phyloP scores from a whole-genome alignment of 1,140 invertebrate genomes.

The Protaetia brevitarsis region DNA sequence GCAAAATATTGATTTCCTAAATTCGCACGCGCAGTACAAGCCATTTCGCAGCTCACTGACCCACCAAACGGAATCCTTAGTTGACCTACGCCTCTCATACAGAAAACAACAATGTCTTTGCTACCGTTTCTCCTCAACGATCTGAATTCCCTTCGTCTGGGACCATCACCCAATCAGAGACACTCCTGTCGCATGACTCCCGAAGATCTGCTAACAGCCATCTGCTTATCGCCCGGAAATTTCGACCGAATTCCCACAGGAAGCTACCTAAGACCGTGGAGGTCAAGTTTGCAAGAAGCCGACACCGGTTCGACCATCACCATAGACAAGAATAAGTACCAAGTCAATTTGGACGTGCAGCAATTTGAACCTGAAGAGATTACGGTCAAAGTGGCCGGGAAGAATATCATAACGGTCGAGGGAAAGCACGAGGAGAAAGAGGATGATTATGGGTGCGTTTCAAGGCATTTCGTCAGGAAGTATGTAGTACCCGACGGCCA shows the following conservation, averaged over 20 bases:
- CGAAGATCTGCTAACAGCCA: constrained; percentile 53
- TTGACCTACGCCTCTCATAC: too few relatives aligned
- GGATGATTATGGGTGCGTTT: constrained; percentile 51
- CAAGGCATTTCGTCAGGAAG: constrained; percentile 59
- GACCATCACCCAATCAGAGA: constrained; percentile 58
- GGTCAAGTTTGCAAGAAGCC: neutral
- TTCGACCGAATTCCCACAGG: neutral
- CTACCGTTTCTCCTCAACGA: constrained; percentile 14
- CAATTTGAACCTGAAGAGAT: constrained; percentile 63
- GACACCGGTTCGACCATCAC: constrained; percentile 47
- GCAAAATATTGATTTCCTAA: too few relatives aligned
- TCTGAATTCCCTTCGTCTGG: constrained; percentile 41
- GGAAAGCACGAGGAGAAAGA: constrained; percentile 54
- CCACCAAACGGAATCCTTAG: too few relatives aligned
- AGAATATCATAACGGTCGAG: constrained; percentile 55
- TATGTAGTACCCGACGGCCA: constrained; percentile 67
- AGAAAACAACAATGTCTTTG: constrained; percentile 11
- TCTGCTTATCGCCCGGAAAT: constrained; percentile 24
- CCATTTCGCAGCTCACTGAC: too few relatives aligned
- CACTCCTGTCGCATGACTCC: constrained; percentile 57
- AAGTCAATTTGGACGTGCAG: constrained; percentile 53
- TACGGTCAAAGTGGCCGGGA: constrained; percentile 57
- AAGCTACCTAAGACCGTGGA: constrained; percentile 1
- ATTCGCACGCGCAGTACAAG: too few relatives aligned
- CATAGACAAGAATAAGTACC: constrained; percentile 48